Conservation (phyloP, 2,797 vertebrate species). For the Mus spretus region DNA sequence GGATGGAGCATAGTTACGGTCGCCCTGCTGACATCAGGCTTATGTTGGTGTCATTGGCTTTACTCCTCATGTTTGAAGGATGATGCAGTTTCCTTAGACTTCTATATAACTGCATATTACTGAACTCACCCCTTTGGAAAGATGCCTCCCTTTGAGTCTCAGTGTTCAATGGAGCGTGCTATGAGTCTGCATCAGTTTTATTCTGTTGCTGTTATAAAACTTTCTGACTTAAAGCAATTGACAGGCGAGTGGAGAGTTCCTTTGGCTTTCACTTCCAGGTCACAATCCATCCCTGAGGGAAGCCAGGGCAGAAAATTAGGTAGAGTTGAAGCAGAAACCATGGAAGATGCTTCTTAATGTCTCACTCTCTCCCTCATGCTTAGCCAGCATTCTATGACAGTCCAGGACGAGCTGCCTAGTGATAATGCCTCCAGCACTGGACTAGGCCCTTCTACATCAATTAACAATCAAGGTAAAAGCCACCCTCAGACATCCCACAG, state of each 20-base stretch:
- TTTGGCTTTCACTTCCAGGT: neutral
- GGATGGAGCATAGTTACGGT: neutral
- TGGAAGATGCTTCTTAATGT: neutral
- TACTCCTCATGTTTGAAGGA: neutral
- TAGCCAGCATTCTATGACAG: neutral
- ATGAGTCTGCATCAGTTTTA: neutral
- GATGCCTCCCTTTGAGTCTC: neutral
- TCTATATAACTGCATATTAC: neutral
- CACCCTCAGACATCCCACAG: neutral
- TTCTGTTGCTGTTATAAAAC: neutral
- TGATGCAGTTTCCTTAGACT: conserved; percentile 23
- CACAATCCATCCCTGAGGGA: neutral
- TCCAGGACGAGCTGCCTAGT: neutral
- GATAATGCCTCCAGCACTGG: neutral
- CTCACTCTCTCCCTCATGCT: neutral
- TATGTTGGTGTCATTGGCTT: neutral
- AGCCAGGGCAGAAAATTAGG: neutral
- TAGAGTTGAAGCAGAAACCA: neutral
- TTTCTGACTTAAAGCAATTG: neutral
- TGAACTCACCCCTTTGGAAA: neutral
- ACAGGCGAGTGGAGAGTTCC: neutral
- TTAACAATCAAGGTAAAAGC: neutral
- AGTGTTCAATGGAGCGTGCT: neutral
- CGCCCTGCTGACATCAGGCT: neutral
- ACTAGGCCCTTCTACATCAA: neutral